Evolutionary conservation across 2,888 invertebrate species (phyloP).

Genomic region (Seladonia tumulorum): DNA sequence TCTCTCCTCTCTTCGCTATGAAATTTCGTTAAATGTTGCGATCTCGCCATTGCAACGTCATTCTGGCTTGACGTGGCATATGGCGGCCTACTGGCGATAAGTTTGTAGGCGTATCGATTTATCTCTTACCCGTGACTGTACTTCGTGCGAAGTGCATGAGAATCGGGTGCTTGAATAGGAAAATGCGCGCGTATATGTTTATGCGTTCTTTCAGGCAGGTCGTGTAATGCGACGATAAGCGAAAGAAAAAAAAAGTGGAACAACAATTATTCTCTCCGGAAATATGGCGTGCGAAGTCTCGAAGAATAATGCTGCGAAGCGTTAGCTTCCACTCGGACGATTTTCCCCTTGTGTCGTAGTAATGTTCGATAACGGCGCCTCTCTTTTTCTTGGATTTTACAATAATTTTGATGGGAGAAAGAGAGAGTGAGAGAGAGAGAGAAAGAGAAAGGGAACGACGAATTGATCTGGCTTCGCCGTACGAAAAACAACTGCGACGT

Average conservation of each 20-base stretch:
- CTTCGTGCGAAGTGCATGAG: constrained; percentile 18
- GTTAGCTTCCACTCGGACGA: constrained; percentile 55
- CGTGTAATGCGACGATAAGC: neutral
- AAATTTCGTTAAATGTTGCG: constrained; percentile 68
- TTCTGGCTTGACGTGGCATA: constrained; percentile 79
- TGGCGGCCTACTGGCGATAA: constrained; percentile 54
- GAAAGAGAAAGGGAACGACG: constrained; percentile 65
- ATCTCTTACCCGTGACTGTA: constrained; percentile 28
- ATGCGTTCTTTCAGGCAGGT: neutral
- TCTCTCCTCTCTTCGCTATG: constrained; percentile 56
- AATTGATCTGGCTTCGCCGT: constrained; percentile 43
- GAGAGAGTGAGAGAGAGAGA: constrained; percentile 57
- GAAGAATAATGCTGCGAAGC: constrained; percentile 26
- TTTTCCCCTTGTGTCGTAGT: constrained; percentile 30
- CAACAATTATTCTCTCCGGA: constrained; percentile 8
- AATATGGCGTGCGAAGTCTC: constrained; percentile 20
- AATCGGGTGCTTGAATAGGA: constrained; percentile 26
- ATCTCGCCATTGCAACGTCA: constrained; percentile 73
- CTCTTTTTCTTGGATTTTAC: constrained; percentile 38
- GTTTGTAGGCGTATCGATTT: constrained; percentile 41
- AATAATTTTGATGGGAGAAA: constrained; percentile 41
- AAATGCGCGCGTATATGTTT: constrained; percentile 14
- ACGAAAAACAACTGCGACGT: constrained; percentile 46
- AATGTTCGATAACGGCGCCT: constrained; percentile 26
- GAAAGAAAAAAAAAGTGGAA: constrained; percentile 8